Percentiles rank a stretch among this genome's conserved stretches.
phyloP scores from a whole-genome alignment of 2,797 vertebrate species.

The Semaprochilodus insignis region DNA sequence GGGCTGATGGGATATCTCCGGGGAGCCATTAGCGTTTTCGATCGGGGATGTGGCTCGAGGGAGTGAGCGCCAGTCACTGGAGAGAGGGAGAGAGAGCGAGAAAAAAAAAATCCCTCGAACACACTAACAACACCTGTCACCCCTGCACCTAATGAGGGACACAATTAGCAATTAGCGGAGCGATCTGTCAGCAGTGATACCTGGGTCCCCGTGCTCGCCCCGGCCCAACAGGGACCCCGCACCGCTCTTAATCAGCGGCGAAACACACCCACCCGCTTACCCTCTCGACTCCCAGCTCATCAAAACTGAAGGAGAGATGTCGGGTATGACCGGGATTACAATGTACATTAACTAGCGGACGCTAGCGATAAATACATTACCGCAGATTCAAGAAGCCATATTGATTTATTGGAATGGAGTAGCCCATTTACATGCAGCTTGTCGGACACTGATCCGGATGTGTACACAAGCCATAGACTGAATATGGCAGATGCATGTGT shows the following conservation, averaged over 20 bases:
- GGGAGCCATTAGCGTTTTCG: slow-evolving; percentile 81
- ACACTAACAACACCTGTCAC: slow-evolving; percentile 88
- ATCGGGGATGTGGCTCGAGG: slow-evolving; percentile 72
- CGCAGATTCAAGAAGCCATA: not conserved
- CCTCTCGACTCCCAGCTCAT: slow-evolving; percentile 18
- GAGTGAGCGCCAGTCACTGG: slow-evolving; percentile 75
- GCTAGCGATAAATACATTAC: not conserved
- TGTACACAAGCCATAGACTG: too few species aligned
- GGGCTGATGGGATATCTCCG: slow-evolving; percentile 81
- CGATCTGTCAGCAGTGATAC: slow-evolving; percentile 86
- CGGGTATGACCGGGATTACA: not conserved
- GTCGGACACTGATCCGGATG: too few species aligned
- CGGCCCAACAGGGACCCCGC: slow-evolving; percentile 50
- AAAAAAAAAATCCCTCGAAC: slow-evolving; percentile 76
- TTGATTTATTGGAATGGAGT: not conserved
- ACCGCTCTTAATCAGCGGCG: slow-evolving; percentile 58
- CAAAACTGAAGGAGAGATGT: not conserved
- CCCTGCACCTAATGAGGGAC: slow-evolving; percentile 85
- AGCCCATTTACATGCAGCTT: not conserved
- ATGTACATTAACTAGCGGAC: not conserved
- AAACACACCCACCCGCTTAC: slow-evolving; percentile 53
- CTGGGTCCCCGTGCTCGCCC: slow-evolving; percentile 66
- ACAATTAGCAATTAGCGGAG: slow-evolving; percentile 87
- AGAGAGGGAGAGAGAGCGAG: slow-evolving; percentile 74
- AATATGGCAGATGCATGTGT: too few species aligned